Conservation (phyloP, 2,888 invertebrate genomes). For the Drosophila eohydei region DNA sequence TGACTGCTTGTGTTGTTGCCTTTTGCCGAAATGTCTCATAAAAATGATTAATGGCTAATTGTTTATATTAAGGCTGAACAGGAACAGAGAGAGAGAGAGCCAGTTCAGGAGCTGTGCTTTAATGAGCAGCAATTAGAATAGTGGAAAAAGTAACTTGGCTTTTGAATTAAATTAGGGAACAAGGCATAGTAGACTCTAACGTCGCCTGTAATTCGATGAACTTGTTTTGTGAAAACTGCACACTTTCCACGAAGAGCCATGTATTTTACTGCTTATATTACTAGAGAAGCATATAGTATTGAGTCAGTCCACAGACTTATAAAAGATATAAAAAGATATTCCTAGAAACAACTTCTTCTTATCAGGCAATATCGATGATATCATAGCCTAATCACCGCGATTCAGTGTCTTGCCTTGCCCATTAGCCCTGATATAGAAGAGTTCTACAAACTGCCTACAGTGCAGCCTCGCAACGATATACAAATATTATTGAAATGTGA, state of each 20-base stretch:
- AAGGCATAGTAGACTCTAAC: background rate
- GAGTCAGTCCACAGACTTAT: no score
- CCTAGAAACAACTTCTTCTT: background rate
- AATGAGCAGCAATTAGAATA: background rate
- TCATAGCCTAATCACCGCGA: background rate
- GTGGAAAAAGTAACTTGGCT: background rate
- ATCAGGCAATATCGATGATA: background rate
- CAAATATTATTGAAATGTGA: slow-evolving; percentile 1
- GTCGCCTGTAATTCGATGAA: background rate
- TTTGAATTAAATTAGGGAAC: background rate
- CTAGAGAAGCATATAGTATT: background rate
- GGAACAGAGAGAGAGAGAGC: slow-evolving; percentile 3
- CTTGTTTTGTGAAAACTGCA: background rate
- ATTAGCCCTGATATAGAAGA: background rate
- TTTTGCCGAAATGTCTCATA: slow-evolving; percentile 75
- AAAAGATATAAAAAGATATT: no score
- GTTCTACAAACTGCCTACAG: background rate
- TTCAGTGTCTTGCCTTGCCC: background rate
- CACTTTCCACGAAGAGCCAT: background rate
- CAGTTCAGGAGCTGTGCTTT: slow-evolving; percentile 13
- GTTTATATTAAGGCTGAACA: slow-evolving; percentile 31
- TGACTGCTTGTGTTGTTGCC: slow-evolving; percentile 42
- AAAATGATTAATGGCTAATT: slow-evolving; percentile 80
- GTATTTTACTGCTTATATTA: background rate
- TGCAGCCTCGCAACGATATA: background rate